Conservation (phyloP, 2,797 vertebrate species). For the Simalia tracyae region DNA sequence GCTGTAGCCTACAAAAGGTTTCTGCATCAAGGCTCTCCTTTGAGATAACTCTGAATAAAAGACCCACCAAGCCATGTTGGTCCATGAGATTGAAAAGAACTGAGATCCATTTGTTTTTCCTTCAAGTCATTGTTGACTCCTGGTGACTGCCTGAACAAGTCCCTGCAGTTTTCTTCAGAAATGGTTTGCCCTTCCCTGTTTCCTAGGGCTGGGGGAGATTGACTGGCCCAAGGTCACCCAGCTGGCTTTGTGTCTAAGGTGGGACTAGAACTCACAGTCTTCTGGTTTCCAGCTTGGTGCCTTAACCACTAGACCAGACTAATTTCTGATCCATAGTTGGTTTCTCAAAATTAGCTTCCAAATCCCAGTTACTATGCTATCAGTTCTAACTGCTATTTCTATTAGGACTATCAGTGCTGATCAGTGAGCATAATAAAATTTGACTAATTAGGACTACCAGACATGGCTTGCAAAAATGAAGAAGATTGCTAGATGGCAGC, state of each 20-base stretch:
- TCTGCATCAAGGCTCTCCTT: neutral
- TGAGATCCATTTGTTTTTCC: neutral
- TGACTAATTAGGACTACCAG: neutral
- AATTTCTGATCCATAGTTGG: neutral
- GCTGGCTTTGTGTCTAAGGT: neutral
- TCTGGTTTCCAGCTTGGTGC: neutral
- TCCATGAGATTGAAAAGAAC: neutral
- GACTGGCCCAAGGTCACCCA: neutral
- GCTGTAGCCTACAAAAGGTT: conserved; percentile 13
- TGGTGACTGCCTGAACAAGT: neutral
- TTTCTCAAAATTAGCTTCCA: neutral
- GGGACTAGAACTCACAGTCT: neutral
- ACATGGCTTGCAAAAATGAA: neutral
- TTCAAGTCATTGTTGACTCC: neutral
- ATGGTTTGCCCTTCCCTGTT: neutral
- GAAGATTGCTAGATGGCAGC: neutral
- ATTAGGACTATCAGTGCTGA: neutral
- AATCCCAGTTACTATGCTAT: neutral
- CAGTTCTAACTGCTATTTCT: neutral
- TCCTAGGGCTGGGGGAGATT: neutral
- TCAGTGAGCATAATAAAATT: neutral
- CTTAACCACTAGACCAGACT: neutral
- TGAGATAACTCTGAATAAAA: neutral
- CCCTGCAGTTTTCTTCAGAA: neutral
- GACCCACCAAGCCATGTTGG: neutral